phyloP scores from a whole-genome alignment of 2,797 vertebrate species.

The Danio aesculapii region DNA sequence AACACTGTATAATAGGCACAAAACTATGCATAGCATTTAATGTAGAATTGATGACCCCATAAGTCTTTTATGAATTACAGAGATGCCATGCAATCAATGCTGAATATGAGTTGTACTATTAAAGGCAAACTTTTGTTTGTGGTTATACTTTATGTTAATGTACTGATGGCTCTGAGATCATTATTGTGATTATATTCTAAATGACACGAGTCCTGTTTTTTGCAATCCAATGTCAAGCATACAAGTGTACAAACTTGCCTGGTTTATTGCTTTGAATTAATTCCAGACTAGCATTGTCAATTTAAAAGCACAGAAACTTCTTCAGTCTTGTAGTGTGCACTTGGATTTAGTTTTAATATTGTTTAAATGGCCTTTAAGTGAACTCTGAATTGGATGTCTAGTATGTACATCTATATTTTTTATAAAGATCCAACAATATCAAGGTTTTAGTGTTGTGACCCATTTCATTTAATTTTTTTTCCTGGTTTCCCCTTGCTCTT shows the following conservation, averaged over 20 bases:
- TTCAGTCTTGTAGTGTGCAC: neutral
- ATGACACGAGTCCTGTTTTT: too few relatives aligned
- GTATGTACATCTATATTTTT: neutral
- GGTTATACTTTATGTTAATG: neutral
- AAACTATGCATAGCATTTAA: too few relatives aligned
- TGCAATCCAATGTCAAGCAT: neutral
- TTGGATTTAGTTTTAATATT: neutral
- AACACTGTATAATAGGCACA: too few relatives aligned
- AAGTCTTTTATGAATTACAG: too few relatives aligned
- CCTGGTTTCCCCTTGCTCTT: neutral
- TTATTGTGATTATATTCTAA: neutral
- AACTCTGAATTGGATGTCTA: neutral
- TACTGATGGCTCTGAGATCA: neutral
- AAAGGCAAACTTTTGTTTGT: neutral
- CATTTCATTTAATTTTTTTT: neutral
- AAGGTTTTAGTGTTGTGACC: neutral
- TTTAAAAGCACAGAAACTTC: neutral
- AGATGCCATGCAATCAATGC: too few relatives aligned
- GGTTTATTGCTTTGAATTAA: neutral
- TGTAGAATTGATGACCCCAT: too few relatives aligned
- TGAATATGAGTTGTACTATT: too few relatives aligned
- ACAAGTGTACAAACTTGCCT: neutral
- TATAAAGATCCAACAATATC: constrained; percentile 1
- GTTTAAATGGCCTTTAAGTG: neutral
- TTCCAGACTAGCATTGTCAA: neutral